phyloP scores from a whole-genome alignment of 2,797 vertebrate genomes.

The Pogoniulus pusillus region DNA sequence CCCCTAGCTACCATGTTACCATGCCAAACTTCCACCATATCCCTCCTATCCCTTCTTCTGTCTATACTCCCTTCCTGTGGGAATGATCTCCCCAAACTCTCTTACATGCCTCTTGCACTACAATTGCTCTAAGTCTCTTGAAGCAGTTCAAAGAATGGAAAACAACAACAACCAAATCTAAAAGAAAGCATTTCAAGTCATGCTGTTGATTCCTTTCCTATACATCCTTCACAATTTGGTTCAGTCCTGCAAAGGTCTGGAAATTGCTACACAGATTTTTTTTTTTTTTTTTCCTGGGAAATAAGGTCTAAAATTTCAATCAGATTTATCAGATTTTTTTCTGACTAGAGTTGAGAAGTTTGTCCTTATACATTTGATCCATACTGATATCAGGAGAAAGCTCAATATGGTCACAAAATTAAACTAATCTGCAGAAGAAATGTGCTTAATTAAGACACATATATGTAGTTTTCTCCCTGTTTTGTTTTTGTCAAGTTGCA shows the following conservation, averaged over 20 bases:
- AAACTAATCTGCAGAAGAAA: background rate
- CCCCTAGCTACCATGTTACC: background rate
- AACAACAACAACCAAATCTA: background rate
- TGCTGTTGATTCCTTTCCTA: background rate
- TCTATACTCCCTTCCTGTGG: background rate
- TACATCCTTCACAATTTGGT: background rate
- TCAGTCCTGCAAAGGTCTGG: background rate
- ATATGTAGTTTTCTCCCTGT: rapidly evolving
- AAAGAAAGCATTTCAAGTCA: background rate
- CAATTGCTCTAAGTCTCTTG: background rate
- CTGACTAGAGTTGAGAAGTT: background rate
- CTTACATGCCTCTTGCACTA: background rate
- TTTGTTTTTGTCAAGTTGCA: background rate
- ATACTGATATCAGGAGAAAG: background rate
- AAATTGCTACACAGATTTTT: background rate
- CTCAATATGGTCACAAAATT: background rate
- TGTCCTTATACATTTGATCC: background rate
- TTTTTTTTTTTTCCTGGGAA: background rate
- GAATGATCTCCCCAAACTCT: background rate
- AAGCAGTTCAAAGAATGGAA: background rate
- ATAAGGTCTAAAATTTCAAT: background rate
- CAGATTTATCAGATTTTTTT: background rate
- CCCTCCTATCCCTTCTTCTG: background rate
- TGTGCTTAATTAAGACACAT: background rate
- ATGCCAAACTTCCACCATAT: background rate